Conservation (phyloP, 2,888 invertebrate genomes). For the Cheilosia soror region DNA sequence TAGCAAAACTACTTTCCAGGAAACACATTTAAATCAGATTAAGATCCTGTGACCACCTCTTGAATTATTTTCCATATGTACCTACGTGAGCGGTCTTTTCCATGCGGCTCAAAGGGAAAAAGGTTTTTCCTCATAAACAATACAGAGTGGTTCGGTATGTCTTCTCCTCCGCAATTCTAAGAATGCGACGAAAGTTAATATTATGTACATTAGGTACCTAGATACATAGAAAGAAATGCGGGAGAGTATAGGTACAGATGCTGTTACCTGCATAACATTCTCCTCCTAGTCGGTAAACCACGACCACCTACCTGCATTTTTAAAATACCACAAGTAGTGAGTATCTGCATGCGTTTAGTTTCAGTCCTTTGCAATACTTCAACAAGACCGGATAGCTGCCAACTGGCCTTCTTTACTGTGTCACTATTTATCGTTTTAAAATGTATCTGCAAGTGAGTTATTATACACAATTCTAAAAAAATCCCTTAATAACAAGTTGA, state of each 20-base stretch:
- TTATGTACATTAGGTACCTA: too few species aligned
- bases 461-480: background rate
- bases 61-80: background rate
- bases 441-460: slow-evolving; percentile 51
- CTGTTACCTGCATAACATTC: too few species aligned
- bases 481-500: background rate
- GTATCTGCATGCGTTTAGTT: background rate
- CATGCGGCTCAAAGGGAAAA: background rate
- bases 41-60: background rate
- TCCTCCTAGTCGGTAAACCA: background rate
- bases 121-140: too few species aligned
- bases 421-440: background rate
- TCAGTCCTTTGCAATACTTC: slow-evolving; percentile 35
- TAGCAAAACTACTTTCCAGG: background rate
- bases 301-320: background rate
- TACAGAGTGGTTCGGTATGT: too few species aligned
- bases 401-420: background rate
- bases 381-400: background rate
- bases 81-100: background rate
- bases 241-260: too few species aligned
- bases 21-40: background rate
- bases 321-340: background rate
- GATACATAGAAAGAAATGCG: too few species aligned
- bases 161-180: too few species aligned
- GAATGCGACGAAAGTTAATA: too few species aligned